Evolutionary conservation across 2,797 vertebrate genomes (phyloP), one percentile per base, ranked within the genome.

Genomic region (Lagodon rhomboides): DNA sequence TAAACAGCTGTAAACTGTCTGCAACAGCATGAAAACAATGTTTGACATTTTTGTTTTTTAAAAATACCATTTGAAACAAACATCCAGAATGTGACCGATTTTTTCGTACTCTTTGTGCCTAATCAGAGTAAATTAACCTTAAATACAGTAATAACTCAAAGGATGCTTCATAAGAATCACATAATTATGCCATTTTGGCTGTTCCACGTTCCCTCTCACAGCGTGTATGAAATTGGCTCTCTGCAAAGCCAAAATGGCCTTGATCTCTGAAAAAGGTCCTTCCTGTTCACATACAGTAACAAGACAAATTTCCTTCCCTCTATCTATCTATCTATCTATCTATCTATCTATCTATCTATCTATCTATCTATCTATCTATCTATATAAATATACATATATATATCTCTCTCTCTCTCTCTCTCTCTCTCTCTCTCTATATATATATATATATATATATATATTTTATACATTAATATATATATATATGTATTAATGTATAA

Each of bases 191-290:
- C 44, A 15, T 72, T 77, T 49, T 53, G 34, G 60, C 63, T 68
- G 62, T 80, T 78, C 69, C 44, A 22, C 68, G 34, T 62, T 81
- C 62, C 59, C 55, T 80, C 50, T 79, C 5, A 12, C 75, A 79
- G 86, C 23, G 60, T 85, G 86, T 87, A 18, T 43, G 22, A 61
- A 78, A 85, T 62, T 59, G 41, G 41, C 67, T 77, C 53, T 64
- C 47, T 12, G 25, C 58, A 20, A 62, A 62, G 38, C 44, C 12
- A 67, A 55, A 72, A 34, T 30, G 4, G 51, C 43, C 70, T 86
- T 46, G 73, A 75, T 69, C 68, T 71, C 56, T 43, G 54, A 27
- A 47, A 25, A 63, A 44, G 18, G 61, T 59, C 16, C 1, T 44
- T 25, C 44, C 12, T 85, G 25, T 68, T 43, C 62, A 78, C 56